Evolutionary conservation across 2,797 vertebrate species (phyloP).

Genomic region (Dallia pectoralis): DNA sequence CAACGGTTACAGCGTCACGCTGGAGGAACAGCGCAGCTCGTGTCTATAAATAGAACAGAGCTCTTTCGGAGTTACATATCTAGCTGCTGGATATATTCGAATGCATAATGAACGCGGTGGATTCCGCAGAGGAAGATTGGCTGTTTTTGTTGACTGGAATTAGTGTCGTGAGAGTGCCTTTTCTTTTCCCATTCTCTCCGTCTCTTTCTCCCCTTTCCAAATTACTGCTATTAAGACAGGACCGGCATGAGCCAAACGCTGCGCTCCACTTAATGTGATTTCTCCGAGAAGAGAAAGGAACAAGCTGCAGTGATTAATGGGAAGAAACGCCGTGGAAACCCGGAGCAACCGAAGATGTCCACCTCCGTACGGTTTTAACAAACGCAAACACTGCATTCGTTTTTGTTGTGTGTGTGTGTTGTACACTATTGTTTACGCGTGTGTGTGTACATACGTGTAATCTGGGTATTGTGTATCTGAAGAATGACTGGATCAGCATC

Average conservation of each 20-base stretch:
- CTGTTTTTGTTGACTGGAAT: slow-evolving; percentile 79
- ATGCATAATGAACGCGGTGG: slow-evolving; percentile 73
- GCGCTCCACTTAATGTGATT: slow-evolving; percentile 79
- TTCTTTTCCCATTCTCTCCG: slow-evolving; percentile 72
- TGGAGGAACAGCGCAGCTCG: background rate
- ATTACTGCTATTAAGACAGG: slow-evolving; percentile 80
- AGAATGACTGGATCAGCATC: slow-evolving; percentile 36
- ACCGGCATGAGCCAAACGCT: slow-evolving; percentile 73
- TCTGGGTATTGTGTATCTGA: slow-evolving; percentile 20
- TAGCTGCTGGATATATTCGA: slow-evolving; percentile 72
- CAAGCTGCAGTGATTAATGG: slow-evolving; percentile 72
- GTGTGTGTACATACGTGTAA: slow-evolving; percentile 5
- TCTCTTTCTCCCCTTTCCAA: slow-evolving; percentile 73
- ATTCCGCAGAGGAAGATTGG: slow-evolving; percentile 53
- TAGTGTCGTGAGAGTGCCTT: slow-evolving; percentile 71
- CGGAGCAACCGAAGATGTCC: slow-evolving; percentile 71
- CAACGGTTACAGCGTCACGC: background rate
- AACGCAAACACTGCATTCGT: slow-evolving; percentile 57
- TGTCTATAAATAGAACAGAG: slow-evolving; percentile 58
- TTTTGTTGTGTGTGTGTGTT: slow-evolving; percentile 26
- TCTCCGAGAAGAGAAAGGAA: slow-evolving; percentile 64
- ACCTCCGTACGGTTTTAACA: slow-evolving; percentile 59
- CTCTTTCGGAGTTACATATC: slow-evolving; percentile 74
- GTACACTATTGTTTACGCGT: slow-evolving; percentile 7
- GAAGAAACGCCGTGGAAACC: slow-evolving; percentile 37